These are phyloP conservation scores for Pseudolaguvia tuberculata DNA, from an alignment of 2,113 vertebrate species.

Conservation along the genomic window DNA sequence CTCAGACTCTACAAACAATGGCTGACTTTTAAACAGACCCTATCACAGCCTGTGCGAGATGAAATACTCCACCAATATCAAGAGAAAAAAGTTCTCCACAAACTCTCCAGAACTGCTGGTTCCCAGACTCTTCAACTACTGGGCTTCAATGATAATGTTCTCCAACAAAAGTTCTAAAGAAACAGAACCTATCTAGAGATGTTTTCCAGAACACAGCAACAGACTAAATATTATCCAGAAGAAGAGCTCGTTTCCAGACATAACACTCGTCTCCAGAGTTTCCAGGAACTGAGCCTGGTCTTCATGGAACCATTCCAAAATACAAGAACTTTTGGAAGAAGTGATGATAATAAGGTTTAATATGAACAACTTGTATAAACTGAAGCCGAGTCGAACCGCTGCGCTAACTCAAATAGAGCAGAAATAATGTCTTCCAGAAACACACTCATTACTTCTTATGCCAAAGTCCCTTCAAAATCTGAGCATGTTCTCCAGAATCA, in stretches of 20 bases:
- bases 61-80: background rate
- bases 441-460: background rate
- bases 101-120: background rate
- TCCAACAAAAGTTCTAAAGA: background rate
- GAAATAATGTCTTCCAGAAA: constrained; percentile 1
- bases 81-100: background rate
- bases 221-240: background rate
- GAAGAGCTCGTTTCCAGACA: background rate
- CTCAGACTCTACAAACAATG: background rate
- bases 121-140: no score
- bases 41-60: background rate
- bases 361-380: background rate
- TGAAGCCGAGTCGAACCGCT: background rate
- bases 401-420: background rate
- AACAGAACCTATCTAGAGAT: background rate
- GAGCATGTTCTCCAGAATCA: background rate
- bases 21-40: background rate
- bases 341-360: background rate
- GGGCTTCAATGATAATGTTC: background rate
- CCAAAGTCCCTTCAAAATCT: background rate
- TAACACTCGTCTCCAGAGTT: background rate
- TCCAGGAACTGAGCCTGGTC: background rate
- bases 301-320: background rate
- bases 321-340: background rate
- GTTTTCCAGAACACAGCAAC: background rate